A percentile compares a stretch with the other conserved stretches of the same genome.
phyloP scores from a whole-genome alignment of 2,888 invertebrate genomes.

The Sphecodes monilicornis region DNA sequence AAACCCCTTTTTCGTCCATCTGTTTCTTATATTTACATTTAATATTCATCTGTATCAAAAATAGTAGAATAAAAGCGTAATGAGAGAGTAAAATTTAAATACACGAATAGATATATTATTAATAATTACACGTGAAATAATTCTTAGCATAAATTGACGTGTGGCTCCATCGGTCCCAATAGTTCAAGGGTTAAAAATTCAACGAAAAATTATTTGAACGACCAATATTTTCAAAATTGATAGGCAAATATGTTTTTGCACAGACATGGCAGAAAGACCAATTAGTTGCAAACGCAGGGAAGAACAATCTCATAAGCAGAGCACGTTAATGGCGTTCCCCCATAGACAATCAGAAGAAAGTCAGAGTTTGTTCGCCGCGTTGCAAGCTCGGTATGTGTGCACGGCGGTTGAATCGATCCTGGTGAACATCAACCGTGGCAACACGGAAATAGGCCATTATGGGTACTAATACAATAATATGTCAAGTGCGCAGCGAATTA shows the following conservation, averaged over 20 bases:
- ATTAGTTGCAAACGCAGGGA: background rate
- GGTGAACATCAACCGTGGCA: constrained; percentile 18
- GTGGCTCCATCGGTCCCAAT: too few species aligned
- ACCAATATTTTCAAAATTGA: background rate
- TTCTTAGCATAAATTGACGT: too few species aligned
- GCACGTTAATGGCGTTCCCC: background rate
- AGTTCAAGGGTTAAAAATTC: too few species aligned
- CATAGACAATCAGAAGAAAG: constrained; percentile 3
- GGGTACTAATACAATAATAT: constrained; percentile 56
- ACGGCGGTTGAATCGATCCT: constrained; percentile 30
- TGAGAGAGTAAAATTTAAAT: too few species aligned
- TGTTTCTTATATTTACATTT: too few species aligned
- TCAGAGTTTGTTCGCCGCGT: background rate
- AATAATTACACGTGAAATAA: too few species aligned
- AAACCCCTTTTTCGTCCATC: too few species aligned
- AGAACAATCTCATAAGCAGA: background rate
- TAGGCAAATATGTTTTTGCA: background rate
- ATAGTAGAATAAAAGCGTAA: too few species aligned
- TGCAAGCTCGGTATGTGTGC: background rate
- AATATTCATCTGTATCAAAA: too few species aligned
- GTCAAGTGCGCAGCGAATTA: constrained; percentile 55
- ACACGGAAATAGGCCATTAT: constrained; percentile 52
- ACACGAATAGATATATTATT: too few species aligned
- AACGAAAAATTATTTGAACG: too few species aligned
- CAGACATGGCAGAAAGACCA: background rate